Evolutionary conservation across 2,888 invertebrate species (phyloP).

Genomic region (Dolichomitus sp.): DNA sequence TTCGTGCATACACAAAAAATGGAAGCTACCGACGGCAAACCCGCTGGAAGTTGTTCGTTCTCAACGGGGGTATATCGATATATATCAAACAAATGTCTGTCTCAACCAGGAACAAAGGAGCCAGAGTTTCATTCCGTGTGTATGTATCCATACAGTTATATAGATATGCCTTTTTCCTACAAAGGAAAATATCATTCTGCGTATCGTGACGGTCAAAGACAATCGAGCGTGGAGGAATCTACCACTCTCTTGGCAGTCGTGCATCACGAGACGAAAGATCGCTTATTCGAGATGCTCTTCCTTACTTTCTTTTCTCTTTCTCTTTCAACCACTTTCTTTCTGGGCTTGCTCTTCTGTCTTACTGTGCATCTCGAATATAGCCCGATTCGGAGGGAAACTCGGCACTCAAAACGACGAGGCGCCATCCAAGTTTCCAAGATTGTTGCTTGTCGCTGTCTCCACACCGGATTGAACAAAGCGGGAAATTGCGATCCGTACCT

Average conservation of each 20-base stretch:
- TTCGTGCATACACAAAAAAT: too few relatives aligned
- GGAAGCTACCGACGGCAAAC: too few relatives aligned
- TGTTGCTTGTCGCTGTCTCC: constrained; percentile 1
- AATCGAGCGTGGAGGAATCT: neutral
- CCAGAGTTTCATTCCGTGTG: neutral
- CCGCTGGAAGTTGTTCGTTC: too few relatives aligned
- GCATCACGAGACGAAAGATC: constrained; percentile 24
- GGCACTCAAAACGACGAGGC: constrained; percentile 7
- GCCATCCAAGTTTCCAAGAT: neutral
- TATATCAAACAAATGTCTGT: neutral
- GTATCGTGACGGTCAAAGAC: constrained; percentile 11
- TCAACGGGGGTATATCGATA: neutral
- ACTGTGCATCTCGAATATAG: neutral
- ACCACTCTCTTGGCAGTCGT: constrained; percentile 2
- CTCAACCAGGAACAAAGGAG: neutral
- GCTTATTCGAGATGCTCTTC: constrained; percentile 6
- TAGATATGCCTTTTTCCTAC: neutral
- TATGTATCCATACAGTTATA: neutral
- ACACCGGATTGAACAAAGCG: constrained; percentile 3
- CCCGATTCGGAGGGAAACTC: constrained; percentile 5
- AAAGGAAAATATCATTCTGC: constrained; percentile 23
- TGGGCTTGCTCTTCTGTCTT: neutral
- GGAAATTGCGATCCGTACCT: constrained; percentile 5
- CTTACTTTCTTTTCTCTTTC: neutral
- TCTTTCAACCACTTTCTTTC: neutral